phyloP scores from a whole-genome alignment of 2,797 vertebrate species.

The Lophius americanus region DNA sequence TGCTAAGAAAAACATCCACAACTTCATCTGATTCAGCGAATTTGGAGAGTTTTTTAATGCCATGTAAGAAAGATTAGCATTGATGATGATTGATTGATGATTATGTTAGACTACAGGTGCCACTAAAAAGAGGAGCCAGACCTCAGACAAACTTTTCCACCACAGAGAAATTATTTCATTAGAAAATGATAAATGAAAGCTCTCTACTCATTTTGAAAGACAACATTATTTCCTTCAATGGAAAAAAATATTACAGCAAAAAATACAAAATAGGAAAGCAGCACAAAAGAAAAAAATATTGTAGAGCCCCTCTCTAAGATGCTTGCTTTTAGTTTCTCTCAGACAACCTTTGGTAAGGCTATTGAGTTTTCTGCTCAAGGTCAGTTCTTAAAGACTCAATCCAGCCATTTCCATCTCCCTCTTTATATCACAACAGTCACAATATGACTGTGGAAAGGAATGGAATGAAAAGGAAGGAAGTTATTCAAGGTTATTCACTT shows the following conservation, averaged over 20 bases:
- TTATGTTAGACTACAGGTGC: too few species aligned
- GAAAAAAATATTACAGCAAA: not conserved
- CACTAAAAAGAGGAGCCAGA: too few species aligned
- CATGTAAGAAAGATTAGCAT: too few species aligned
- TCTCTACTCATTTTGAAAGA: not conserved
- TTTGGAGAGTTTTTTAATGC: too few species aligned
- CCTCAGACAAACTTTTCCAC: too few species aligned
- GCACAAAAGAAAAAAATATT: not conserved
- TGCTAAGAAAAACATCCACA: too few species aligned
- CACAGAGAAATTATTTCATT: too few species aligned
- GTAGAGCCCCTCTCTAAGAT: not conserved
- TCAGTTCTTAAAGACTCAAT: not conserved
- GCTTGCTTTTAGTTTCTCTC: not conserved
- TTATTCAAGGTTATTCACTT: slow-evolving; percentile 6
- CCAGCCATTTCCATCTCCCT: not conserved
- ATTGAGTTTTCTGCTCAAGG: not conserved
- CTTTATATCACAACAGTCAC: not conserved
- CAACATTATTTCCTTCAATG: not conserved
- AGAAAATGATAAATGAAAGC: too few species aligned
- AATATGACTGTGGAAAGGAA: not conserved
- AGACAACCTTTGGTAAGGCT: not conserved
- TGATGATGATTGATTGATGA: too few species aligned
- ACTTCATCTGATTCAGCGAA: too few species aligned
- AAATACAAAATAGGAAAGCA: too few species aligned
- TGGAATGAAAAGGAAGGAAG: not conserved